Conservation (phyloP, 2,797 vertebrate species). For the Chaunax sp. region DNA sequence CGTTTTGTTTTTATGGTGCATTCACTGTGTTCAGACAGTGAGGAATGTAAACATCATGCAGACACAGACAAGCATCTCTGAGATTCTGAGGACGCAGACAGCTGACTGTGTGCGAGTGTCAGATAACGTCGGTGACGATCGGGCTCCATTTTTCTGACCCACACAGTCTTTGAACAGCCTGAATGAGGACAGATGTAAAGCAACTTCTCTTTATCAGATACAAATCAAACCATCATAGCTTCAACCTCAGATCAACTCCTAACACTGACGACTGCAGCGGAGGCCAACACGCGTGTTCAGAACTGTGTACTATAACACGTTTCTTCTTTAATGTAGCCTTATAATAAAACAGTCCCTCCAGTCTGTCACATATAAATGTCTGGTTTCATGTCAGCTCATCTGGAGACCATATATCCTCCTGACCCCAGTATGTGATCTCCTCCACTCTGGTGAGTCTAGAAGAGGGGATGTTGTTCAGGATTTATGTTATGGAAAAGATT, state of each 20-base stretch:
- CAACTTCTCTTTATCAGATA: slow-evolving; percentile 32
- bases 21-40: slow-evolving; percentile 41
- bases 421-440: too few relatives aligned
- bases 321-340: too few relatives aligned
- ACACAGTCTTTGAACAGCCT: slow-evolving; percentile 38
- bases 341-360: too few relatives aligned
- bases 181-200: slow-evolving; percentile 43
- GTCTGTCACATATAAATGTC: too few relatives aligned
- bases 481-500: too few relatives aligned
- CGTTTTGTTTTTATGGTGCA: not conserved
- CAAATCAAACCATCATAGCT: slow-evolving; percentile 14
- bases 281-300: too few relatives aligned
- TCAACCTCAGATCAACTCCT: slow-evolving; percentile 7
- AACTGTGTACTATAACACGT: too few relatives aligned
- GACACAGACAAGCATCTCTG: slow-evolving; percentile 51
- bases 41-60: slow-evolving; percentile 56
- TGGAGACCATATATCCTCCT: too few relatives aligned
- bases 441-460: too few relatives aligned
- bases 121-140: slow-evolving; percentile 56
- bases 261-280: too few relatives aligned
- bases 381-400: too few relatives aligned
- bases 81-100: slow-evolving; percentile 53
- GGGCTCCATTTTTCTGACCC: slow-evolving; percentile 29
- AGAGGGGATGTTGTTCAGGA: too few relatives aligned
- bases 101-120: slow-evolving; percentile 40